These are phyloP conservation scores for Spisula subtruncata DNA, from an alignment of 2,888 invertebrate species.

Conservation along the genomic window DNA sequence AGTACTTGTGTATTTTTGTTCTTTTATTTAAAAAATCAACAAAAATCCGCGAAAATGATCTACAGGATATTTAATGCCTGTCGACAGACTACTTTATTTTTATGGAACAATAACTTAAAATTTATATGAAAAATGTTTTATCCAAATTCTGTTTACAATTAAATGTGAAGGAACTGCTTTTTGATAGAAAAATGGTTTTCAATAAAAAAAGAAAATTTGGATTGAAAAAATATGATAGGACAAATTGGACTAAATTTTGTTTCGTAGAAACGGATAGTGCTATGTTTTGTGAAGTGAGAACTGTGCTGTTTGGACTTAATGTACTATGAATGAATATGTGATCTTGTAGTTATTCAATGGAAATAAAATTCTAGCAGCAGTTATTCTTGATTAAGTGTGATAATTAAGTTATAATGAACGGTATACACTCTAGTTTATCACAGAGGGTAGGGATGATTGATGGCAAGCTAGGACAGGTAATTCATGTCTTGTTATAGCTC, in stretches of 20 bases:
- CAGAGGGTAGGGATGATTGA: slow-evolving; percentile 52
- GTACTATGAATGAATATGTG: background rate
- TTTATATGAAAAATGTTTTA: background rate
- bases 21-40: background rate
- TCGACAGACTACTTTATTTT: background rate
- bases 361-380: background rate
- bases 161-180: too few species aligned
- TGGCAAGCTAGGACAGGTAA: slow-evolving; percentile 59
- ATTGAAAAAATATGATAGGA: too few species aligned
- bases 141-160: background rate
- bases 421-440: slow-evolving; percentile 31
- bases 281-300: background rate
- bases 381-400: background rate
- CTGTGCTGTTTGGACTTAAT: background rate
- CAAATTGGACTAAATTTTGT: too few species aligned
- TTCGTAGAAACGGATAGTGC: too few species aligned
- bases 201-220: too few species aligned
- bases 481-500: background rate
- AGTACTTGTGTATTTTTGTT: background rate
- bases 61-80: background rate
- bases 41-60: background rate
- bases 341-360: background rate
- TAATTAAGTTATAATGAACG: slow-evolving; percentile 48
- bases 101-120: background rate
- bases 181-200: background rate